Percentiles rank a stretch among this genome's conserved stretches.
phyloP scores from a whole-genome alignment of 2,888 invertebrate genomes.

The Bellardia pandia region DNA sequence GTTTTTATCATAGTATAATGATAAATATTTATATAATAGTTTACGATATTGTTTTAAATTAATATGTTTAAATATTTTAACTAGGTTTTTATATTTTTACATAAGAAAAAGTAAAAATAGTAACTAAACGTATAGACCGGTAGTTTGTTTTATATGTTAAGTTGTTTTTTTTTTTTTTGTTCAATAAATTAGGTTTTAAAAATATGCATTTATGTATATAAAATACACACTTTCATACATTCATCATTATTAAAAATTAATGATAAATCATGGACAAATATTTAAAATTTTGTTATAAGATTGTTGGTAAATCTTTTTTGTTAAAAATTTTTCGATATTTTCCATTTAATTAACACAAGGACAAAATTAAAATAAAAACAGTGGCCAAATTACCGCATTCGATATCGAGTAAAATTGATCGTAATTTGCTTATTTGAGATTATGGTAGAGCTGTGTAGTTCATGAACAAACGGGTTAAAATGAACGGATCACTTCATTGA shows the following conservation, averaged over 20 bases:
- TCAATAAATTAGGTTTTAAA: slow-evolving; percentile 45
- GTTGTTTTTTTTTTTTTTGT: slow-evolving; percentile 17
- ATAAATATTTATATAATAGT: slow-evolving; percentile 54
- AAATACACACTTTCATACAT: slow-evolving; percentile 14
- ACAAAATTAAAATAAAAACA: not conserved
- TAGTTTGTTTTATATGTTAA: not conserved
- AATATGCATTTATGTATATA: not conserved
- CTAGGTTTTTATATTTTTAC: not conserved
- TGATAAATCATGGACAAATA: not conserved
- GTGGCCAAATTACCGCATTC: too few species aligned
- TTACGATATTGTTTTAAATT: slow-evolving; percentile 44
- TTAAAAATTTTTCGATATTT: too few species aligned
- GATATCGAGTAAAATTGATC: too few species aligned
- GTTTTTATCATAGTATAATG: slow-evolving; percentile 52
- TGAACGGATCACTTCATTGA: too few species aligned
- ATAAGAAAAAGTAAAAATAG: slow-evolving; percentile 10
- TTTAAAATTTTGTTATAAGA: not conserved
- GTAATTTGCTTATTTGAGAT: too few species aligned
- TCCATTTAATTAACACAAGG: not conserved
- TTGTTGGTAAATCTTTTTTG: too few species aligned
- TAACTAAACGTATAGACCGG: slow-evolving; percentile 5
- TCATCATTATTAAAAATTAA: slow-evolving; percentile 10
- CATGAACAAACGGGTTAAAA: too few species aligned
- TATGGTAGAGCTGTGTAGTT: too few species aligned
- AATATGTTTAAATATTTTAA: slow-evolving; percentile 25